Evolutionary conservation across 2,888 invertebrate species (phyloP), one percentile per base, ranked within the genome.

Genomic region (Eilema depressum): DNA sequence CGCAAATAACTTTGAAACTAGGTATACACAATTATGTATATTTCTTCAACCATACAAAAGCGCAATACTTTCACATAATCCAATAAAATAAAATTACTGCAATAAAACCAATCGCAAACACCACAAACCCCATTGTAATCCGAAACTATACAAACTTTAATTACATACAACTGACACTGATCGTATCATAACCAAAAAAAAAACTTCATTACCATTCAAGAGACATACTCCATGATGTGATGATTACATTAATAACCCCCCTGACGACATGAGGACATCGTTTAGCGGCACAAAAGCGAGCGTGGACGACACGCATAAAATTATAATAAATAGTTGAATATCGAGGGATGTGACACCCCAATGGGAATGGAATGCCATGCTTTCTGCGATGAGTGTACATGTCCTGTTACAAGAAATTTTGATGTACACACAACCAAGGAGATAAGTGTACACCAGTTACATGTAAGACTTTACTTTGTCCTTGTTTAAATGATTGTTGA

Each of bases 281-380:
- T 94, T 95, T 95, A 95, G 87, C 85, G 85, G 86, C 17, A 94
- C 93, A 95, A 95, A 89, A 89, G 92, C 86, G 81, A 88, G 87
- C 85, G 85, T 87, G 89, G 92, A 89, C 91, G 90, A 89, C 89
- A 93, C 90, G 94, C 92, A 95, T 95, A 94, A 94, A 93, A 95
- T 95, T 94, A 95, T 93, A 93, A 95, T 95, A 95, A 94, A 95
- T 93, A 93, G 72, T 91, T 87, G 80, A 68, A 68, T 68, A 64
- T 26, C 75, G 75, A 86, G 89, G 85, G 78, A 88, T 85, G 60
- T 80, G 91, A 88, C 90, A 88, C 84, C 86, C 84, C 85, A 76
- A 80, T 84, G 86, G 83, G 85, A 74, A 67, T 69, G 72, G 68
- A 56, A 62, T 73, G 63, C 76, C 80, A 80, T 63, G 63, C 71